These are phyloP conservation scores for Mamestra brassicae DNA, from an alignment of 2,888 invertebrate genomes.

Conservation along the genomic window DNA sequence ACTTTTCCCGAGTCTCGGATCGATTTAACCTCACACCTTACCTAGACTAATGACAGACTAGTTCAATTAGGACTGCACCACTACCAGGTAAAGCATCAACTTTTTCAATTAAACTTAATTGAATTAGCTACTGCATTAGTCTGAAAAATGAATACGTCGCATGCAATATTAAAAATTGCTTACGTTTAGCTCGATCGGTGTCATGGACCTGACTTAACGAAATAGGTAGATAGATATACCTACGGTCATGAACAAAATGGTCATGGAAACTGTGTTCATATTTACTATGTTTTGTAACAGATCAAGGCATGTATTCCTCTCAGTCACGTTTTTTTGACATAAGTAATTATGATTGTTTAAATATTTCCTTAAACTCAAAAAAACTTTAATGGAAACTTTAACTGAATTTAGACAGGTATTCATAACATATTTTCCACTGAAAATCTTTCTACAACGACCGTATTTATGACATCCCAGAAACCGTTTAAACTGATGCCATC, in stretches of 20 bases:
- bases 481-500: conserved; percentile 1
- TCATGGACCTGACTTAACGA: neutral
- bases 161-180: conserved; percentile 31
- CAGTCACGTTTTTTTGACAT: conserved; percentile 4
- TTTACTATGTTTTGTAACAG: conserved; percentile 4
- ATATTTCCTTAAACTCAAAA: neutral
- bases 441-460: neutral
- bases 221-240: neutral
- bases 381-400: neutral
- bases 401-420: neutral
- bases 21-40: conserved; percentile 1
- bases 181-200: conserved; percentile 13
- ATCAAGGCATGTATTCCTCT: neutral
- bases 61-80: conserved; percentile 25
- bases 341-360: neutral
- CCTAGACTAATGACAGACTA: conserved; percentile 25
- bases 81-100: conserved; percentile 43
- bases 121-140: conserved; percentile 34
- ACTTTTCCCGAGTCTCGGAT: neutral
- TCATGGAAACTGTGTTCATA: conserved; percentile 19
- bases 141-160: conserved; percentile 43
- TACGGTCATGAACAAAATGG: conserved; percentile 10
- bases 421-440: no score
- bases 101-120: conserved; percentile 52
- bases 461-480: conserved; percentile 2